Evolutionary conservation across 1,140 invertebrate genomes (phyloP).

Genomic region (Sesamia nonagrioides): DNA sequence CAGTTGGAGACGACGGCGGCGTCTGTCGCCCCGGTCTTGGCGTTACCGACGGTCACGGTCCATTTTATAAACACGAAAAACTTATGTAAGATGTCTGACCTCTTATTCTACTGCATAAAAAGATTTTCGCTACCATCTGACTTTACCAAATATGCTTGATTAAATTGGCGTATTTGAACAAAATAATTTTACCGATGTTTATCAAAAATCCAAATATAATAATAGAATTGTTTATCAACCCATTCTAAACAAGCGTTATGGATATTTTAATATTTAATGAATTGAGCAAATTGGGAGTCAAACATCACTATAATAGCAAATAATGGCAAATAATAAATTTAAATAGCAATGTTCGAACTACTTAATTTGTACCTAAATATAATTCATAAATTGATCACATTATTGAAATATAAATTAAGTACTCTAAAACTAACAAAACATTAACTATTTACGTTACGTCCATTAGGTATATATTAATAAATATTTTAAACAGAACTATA

Average conservation of each 20-base stretch:
- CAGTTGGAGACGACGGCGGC: not conserved
- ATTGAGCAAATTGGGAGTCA: slow-evolving; percentile 9
- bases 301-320: slow-evolving; percentile 11
- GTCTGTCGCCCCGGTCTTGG: not conserved
- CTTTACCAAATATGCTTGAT: not conserved
- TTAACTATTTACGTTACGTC: not conserved
- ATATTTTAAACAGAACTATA: slow-evolving; percentile 1
- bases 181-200: no score
- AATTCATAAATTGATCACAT: slow-evolving; percentile 18
- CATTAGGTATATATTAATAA: slow-evolving; percentile 21
- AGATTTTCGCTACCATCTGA: not conserved
- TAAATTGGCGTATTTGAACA: not conserved
- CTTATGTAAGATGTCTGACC: slow-evolving; percentile 6
- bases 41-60: slow-evolving; percentile 5
- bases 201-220: not conserved
- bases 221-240: not conserved
- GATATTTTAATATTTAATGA: slow-evolving; percentile 3
- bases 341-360: slow-evolving; percentile 8
- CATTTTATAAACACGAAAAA: slow-evolving; percentile 2
- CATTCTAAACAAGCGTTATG: not conserved
- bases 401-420: slow-evolving; percentile 22
- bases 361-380: no score
- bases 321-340: slow-evolving; percentile 18
- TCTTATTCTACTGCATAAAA: slow-evolving; percentile 1
- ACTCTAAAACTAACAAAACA: slow-evolving; percentile 18